Evolutionary conservation across 35 echinoderm and acorn worm species (phyloP).

Genomic region (Eucidaris tribuloides): DNA sequence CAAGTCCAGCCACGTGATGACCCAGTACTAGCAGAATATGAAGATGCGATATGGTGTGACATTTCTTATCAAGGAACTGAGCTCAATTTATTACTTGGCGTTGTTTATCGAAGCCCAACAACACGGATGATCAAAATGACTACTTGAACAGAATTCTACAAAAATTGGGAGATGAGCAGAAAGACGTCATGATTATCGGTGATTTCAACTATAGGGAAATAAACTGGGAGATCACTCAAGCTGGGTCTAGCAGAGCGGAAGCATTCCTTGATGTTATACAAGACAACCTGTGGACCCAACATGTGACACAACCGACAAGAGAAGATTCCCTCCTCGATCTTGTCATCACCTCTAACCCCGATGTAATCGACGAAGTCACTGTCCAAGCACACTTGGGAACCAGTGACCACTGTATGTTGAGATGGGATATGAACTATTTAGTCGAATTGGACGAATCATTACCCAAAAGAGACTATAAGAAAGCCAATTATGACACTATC

Average conservation of each 20-base stretch:
- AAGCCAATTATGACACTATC: constrained; percentile 13
- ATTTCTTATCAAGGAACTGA: constrained; percentile 12
- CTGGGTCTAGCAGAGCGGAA: constrained; percentile 23
- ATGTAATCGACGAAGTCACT: constrained; percentile 16
- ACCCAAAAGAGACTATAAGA: constrained; percentile 22
- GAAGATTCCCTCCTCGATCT: constrained; percentile 15
- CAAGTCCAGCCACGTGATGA: background rate
- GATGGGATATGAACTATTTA: constrained; percentile 26
- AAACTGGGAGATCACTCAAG: constrained; percentile 4
- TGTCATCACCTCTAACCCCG: constrained; percentile 24
- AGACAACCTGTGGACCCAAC: constrained; percentile 26
- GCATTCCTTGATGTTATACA: constrained; percentile 29
- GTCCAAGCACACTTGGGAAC: constrained; percentile 33
- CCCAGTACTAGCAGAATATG: background rate
- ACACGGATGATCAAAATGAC: constrained; percentile 8
- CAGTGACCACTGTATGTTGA: constrained; percentile 43
- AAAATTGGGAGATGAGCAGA: background rate
- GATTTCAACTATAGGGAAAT: constrained; percentile 27
- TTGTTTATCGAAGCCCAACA: constrained; percentile 36
- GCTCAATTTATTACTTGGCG: constrained; percentile 22
- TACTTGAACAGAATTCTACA: background rate
- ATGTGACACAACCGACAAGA: constrained; percentile 8
- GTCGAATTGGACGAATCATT: background rate
- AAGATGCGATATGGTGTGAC: constrained; percentile 36
- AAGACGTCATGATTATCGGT: constrained; percentile 31